phyloP scores from a whole-genome alignment of 2,797 vertebrate species.

The Oophaga sylvatica region DNA sequence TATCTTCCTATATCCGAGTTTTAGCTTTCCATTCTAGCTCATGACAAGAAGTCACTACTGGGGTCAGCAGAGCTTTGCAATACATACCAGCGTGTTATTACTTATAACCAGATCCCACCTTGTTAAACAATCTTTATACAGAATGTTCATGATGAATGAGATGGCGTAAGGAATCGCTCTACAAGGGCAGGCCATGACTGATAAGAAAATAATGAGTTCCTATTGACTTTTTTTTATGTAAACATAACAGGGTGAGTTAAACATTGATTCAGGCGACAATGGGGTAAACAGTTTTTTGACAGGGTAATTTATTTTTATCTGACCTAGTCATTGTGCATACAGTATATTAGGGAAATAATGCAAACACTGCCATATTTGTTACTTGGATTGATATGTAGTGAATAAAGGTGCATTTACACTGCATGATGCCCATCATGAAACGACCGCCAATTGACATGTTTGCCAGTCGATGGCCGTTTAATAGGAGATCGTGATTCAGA shows the following conservation, averaged over 20 bases:
- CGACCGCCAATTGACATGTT: no score
- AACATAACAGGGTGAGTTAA: constrained; percentile 38
- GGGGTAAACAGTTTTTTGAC: constrained; percentile 31
- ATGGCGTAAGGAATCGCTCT: neutral
- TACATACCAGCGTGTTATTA: neutral
- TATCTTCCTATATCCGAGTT: neutral
- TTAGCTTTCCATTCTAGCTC: neutral
- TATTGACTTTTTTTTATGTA: constrained; percentile 51
- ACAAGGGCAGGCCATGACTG: constrained; percentile 22
- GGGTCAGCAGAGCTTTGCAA: neutral
- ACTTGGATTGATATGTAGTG: neutral
- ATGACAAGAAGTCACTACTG: neutral
- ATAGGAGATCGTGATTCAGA: no score
- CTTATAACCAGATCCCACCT: neutral
- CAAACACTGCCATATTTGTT: neutral
- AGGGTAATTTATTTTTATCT: constrained; percentile 30
- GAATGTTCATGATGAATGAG: neutral
- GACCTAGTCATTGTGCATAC: neutral
- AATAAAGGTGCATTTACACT: no score
- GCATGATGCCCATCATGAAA: no score
- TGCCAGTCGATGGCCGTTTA: no score
- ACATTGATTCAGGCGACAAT: constrained; percentile 43
- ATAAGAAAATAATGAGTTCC: constrained; percentile 38
- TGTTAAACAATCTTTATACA: neutral
- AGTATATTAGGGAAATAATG: neutral